Conservation (phyloP, 2,888 invertebrate species). For the Dasypolia templi region DNA sequence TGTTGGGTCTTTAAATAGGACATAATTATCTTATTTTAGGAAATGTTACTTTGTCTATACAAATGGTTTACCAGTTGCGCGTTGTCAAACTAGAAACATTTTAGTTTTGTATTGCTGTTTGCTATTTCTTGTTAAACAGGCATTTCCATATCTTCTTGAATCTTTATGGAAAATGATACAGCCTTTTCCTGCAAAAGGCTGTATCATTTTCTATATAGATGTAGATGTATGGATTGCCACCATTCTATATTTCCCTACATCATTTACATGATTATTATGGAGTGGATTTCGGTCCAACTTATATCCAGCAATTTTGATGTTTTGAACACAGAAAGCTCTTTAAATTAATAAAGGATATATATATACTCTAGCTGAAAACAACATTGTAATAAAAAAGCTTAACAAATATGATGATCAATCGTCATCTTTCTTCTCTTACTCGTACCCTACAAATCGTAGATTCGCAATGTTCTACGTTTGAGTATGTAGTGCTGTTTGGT, state of each 20-base stretch:
- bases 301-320: neutral
- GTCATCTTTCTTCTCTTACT: constrained; percentile 1
- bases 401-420: neutral
- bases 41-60: neutral
- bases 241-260: neutral
- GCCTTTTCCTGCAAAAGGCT: too few species aligned
- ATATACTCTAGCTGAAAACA: neutral
- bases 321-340: neutral
- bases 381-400: neutral
- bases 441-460: constrained; percentile 12
- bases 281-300: too few species aligned
- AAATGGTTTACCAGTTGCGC: neutral
- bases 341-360: neutral
- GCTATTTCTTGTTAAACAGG: too few species aligned
- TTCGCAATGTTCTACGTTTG: constrained; percentile 44
- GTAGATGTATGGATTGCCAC: too few species aligned
- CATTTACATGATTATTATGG: neutral
- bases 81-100: neutral
- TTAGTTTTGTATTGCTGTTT: too few species aligned
- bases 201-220: too few species aligned
- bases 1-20: constrained; percentile 6
- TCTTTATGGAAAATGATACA: neutral
- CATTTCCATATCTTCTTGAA: too few species aligned
- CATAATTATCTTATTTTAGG: neutral
- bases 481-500: constrained; percentile 39